These are phyloP conservation scores for Dryococelus australis DNA, from an alignment of 2,888 invertebrate species.

Conservation along the genomic window DNA sequence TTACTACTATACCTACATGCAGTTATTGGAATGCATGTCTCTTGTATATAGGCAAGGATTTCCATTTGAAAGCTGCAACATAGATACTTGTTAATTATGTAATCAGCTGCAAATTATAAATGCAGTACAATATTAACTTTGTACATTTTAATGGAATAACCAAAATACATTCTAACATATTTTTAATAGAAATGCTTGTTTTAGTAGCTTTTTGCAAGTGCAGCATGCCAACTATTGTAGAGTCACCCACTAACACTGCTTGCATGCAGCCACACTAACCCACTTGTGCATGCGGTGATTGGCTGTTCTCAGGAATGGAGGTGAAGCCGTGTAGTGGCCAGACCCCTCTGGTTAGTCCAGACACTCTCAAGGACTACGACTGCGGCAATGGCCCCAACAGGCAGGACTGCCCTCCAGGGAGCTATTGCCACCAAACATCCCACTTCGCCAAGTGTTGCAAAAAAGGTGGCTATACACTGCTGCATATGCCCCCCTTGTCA, in stretches of 20 bases:
- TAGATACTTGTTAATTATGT: too few species aligned
- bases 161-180: too few species aligned
- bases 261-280: conserved; percentile 2
- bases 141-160: too few species aligned
- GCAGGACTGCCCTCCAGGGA: conserved; percentile 83
- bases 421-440: conserved; percentile 86
- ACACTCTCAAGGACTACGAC: conserved; percentile 78
- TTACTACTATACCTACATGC: too few species aligned
- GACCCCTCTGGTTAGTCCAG: conserved; percentile 74
- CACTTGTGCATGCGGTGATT: conserved; percentile 8
- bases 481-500: too few species aligned
- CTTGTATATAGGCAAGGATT: too few species aligned
- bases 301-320: conserved; percentile 69
- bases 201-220: background rate
- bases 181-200: too few species aligned
- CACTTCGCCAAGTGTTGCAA: conserved; percentile 86
- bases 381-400: conserved; percentile 82
- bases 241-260: background rate
- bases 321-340: conserved; percentile 88
- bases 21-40: too few species aligned
- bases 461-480: conserved; percentile 67
- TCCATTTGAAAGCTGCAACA: too few species aligned
- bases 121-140: too few species aligned
- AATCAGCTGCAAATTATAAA: too few species aligned
- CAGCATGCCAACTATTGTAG: background rate